Evolutionary conservation across 2,113 vertebrate species (phyloP), one percentile per base, ranked within the genome.

Genomic region (Camelus bactrianus): DNA sequence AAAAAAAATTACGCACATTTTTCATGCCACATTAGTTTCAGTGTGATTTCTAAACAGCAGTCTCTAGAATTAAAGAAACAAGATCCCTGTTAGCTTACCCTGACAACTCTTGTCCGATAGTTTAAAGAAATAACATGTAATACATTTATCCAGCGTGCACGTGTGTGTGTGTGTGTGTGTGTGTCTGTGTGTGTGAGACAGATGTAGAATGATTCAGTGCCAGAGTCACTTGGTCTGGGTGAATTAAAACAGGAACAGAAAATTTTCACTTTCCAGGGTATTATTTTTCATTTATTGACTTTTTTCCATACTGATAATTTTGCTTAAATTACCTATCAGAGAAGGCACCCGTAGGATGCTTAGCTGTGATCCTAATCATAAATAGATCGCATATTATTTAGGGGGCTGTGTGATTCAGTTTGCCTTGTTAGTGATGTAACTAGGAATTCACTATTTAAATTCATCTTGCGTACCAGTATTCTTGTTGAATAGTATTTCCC

Each of bases 281-380:
- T 70, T 77, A 93, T 46, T 97, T 96, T 97, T 97, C 77, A 7
- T 58, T 56, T 19, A 91, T 96, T 85, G 15, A 84, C 89, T n/a
- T 94, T 69, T 67, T 60, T 35, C 82, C n/a, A 14, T 96, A 69
- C 38, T 64, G 93, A 88, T 15, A 58, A 93, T 32, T 93, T 97
- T 67, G 72, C 67, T 96, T 97, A 81, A 92, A 91, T n/a, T 50
- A 93, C 42, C 22, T 94, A n/a, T 73, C 32, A 64, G 26, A 50
- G 52, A 73, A 96, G 16, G 13, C 92, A 54, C 35, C 79, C 58
- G 7, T 35, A 4, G 95, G 65, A 96, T 93, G 92, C 46, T 93
- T 32, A 72, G 60, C 56, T 22, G 8, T 86, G 2, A 0, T 12
- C 58, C 76, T 95, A 60, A 91, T 64, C 89, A 54, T 89, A 80